Evolutionary conservation across 1,140 invertebrate species (phyloP).

Genomic region (Meloidogyne floridensis): DNA sequence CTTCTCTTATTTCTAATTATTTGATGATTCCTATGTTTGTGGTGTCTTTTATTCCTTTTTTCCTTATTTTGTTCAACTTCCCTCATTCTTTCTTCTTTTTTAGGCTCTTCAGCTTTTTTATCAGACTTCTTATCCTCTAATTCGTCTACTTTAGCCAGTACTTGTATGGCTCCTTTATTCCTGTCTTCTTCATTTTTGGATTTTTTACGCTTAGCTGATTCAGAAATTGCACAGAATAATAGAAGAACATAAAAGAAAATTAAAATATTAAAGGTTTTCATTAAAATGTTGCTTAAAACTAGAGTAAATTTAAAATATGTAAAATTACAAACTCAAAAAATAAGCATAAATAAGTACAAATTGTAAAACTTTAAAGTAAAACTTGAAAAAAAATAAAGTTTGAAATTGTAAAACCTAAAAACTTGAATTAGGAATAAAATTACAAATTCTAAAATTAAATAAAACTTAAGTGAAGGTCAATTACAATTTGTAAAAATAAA

Average conservation of each 20-base stretch:
- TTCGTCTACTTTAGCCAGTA: constrained; percentile 13
- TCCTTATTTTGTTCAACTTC: background rate
- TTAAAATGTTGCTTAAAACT: background rate
- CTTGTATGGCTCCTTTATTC: background rate
- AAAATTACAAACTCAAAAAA: background rate
- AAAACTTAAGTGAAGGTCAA: no score
- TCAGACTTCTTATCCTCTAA: constrained; percentile 18
- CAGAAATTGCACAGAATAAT: background rate
- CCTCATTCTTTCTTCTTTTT: constrained; percentile 15
- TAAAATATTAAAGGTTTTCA: background rate
- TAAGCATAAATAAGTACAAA: no score
- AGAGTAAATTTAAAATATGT: background rate
- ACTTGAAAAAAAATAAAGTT: no score
- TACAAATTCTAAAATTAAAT: no score
- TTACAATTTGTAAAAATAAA: no score
- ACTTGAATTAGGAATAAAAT: no score
- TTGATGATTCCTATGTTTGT: constrained; percentile 10
- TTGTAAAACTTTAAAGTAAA: no score
- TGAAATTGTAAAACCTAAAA: no score
- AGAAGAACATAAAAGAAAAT: background rate
- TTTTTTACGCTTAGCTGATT: background rate
- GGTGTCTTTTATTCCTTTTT: constrained; percentile 5
- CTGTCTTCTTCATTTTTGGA: background rate
- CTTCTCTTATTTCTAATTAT: background rate
- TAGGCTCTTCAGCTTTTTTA: constrained; percentile 8